Conservation (phyloP, 2,888 invertebrate genomes). For the Sphinx pinastri region DNA sequence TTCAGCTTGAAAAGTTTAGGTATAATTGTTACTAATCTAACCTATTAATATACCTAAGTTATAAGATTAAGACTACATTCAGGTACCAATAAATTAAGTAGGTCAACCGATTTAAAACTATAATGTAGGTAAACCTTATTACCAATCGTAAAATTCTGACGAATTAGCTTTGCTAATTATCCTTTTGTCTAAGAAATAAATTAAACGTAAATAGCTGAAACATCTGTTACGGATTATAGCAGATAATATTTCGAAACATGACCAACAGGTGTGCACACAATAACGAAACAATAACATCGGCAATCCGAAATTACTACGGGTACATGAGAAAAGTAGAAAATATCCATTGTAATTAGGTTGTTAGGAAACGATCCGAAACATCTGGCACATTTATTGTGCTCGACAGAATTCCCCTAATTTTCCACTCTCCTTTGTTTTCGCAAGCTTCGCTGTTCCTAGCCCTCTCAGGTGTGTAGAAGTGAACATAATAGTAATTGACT, state of each 20-base stretch:
- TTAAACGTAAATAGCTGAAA: not conserved
- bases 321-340: slow-evolving; percentile 20
- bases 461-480: not conserved
- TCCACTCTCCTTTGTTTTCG: not conserved
- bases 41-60: not conserved
- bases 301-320: slow-evolving; percentile 25
- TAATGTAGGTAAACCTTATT: not conserved
- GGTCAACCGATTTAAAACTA: not conserved
- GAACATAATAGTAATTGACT: not conserved
- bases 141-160: not conserved
- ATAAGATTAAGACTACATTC: not conserved
- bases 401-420: slow-evolving; percentile 10
- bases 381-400: slow-evolving; percentile 22
- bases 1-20: not conserved
- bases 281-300: slow-evolving; percentile 27
- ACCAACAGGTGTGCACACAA: slow-evolving; percentile 35
- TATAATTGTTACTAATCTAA: too few relatives aligned
- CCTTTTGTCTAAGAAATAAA: slow-evolving; percentile 6
- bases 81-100: not conserved
- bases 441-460: not conserved
- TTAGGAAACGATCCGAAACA: slow-evolving; percentile 25
- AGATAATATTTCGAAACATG: slow-evolving; percentile 28
- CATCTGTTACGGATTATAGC: slow-evolving; percentile 32
- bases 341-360: slow-evolving; percentile 24
- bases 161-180: not conserved